Evolutionary conservation across 2,888 invertebrate genomes (phyloP).

Genomic region (Reticulitermes lucifugus): DNA sequence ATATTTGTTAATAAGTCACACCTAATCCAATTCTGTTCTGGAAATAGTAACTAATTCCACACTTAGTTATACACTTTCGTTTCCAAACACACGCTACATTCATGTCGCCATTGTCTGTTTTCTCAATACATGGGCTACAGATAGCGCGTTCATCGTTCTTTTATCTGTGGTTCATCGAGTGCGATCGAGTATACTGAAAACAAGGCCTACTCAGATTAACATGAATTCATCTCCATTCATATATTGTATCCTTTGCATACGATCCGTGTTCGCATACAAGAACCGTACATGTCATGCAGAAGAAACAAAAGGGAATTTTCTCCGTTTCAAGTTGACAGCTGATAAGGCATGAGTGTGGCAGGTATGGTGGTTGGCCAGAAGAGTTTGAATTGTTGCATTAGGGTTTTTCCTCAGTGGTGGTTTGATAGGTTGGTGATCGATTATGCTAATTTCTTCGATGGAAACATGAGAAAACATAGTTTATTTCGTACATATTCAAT

Average conservation of each 20-base stretch:
- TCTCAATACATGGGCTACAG: slow-evolving; percentile 47
- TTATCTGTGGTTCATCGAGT: neutral
- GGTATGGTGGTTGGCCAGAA: no score
- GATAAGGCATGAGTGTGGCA: no score
- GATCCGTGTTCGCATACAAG: neutral
- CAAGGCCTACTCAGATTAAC: slow-evolving; percentile 11
- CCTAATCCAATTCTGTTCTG: neutral
- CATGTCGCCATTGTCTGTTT: slow-evolving; percentile 54
- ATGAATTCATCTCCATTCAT: neutral
- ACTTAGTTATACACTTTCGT: slow-evolving; percentile 48
- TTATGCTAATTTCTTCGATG: no score
- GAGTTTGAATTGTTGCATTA: no score
- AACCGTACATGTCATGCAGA: neutral
- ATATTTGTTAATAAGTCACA: slow-evolving; percentile 30
- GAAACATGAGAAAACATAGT: no score
- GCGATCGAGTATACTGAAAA: neutral
- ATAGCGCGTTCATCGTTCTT: slow-evolving; percentile 35
- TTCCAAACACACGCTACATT: slow-evolving; percentile 57
- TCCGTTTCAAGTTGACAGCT: neutral
- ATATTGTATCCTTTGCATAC: neutral
- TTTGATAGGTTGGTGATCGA: no score
- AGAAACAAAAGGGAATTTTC: neutral
- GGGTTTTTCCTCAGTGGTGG: no score
- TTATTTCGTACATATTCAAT: no score
- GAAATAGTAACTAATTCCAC: slow-evolving; percentile 35